phyloP scores from a whole-genome alignment of 2,113 vertebrate genomes.

The Meles meles region DNA sequence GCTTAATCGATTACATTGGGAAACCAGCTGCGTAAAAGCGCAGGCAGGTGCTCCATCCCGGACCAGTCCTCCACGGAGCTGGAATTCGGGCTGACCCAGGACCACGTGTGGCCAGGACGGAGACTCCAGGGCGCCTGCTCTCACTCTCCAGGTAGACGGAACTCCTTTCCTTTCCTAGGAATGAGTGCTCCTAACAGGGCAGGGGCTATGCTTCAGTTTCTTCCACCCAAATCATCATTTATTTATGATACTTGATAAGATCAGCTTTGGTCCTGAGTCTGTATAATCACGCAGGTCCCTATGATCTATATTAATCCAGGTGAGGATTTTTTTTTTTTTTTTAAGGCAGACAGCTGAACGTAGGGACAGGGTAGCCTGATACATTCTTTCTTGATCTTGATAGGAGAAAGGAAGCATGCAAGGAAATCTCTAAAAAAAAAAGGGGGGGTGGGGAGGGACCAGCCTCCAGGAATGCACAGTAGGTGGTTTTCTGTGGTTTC shows the following conservation, averaged over 20 bases:
- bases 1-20: not conserved
- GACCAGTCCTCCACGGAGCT: not conserved
- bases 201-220: not conserved
- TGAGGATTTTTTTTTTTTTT: not conserved
- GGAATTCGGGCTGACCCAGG: not conserved
- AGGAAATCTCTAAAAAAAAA: too few relatives aligned
- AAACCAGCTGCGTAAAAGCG: not conserved
- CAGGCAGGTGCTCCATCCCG: not conserved
- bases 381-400: not conserved
- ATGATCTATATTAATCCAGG: not conserved
- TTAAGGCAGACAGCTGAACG: not conserved
- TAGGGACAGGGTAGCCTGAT: not conserved
- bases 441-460: too few relatives aligned
- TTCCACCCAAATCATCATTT: not conserved
- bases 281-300: not conserved
- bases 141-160: not conserved
- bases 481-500: not conserved
- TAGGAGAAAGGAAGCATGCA: not conserved
- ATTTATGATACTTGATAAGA: not conserved
- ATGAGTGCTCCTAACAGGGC: not conserved
- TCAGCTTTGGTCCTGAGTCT: not conserved
- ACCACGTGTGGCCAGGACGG: not conserved
- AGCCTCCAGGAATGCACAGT: not conserved
- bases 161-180: not conserved
- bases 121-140: not conserved